phyloP scores from a whole-genome alignment of 2,888 invertebrate genomes.

The Caenorhabditis sp. region DNA sequence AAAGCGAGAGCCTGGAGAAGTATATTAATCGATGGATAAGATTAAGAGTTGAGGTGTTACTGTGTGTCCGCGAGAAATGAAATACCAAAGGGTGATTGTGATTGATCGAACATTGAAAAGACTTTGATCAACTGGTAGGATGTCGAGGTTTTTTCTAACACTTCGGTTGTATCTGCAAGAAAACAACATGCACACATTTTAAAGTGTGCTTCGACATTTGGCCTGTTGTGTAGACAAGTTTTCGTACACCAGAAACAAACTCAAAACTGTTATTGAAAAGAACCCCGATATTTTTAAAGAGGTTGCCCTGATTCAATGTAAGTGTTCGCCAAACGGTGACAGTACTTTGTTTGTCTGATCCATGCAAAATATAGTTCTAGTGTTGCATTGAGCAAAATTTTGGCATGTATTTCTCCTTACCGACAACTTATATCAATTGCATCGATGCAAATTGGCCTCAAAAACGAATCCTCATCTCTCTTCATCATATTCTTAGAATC shows the following conservation, averaged over 20 bases:
- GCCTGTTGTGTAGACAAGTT: too few relatives aligned
- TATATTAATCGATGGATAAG: not conserved
- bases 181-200: too few relatives aligned
- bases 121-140: not conserved
- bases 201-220: too few relatives aligned
- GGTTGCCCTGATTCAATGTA: too few relatives aligned
- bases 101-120: not conserved
- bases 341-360: too few relatives aligned
- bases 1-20: conserved; percentile 9
- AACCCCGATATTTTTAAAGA: too few relatives aligned
- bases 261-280: too few relatives aligned
- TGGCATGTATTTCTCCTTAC: not conserved
- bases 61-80: not conserved
- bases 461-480: not conserved
- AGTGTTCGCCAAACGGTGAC: too few relatives aligned
- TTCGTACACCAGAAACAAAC: too few relatives aligned
- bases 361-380: not conserved
- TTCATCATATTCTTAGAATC: not conserved
- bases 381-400: not conserved
- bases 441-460: not conserved
- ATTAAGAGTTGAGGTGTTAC: not conserved
- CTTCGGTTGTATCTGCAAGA: not conserved
- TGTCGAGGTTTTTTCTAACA: not conserved
- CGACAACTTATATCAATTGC: not conserved
- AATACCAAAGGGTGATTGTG: not conserved